phyloP scores from a whole-genome alignment of 2,113 vertebrate species.

The Collichthys lucidus region DNA sequence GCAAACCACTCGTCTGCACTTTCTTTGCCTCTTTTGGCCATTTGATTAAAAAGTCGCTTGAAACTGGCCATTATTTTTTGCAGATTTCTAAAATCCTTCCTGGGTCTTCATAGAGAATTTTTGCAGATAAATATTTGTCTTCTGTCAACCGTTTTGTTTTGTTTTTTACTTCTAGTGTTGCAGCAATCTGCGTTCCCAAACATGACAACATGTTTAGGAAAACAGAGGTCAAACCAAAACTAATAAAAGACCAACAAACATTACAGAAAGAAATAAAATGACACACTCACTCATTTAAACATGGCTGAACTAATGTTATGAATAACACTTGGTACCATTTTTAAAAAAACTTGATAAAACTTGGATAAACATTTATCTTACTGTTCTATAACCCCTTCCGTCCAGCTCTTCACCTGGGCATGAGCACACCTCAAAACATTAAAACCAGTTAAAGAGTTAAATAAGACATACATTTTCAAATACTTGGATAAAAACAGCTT shows the following conservation, averaged over 20 bases:
- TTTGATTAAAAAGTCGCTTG: not conserved
- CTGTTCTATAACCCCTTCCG: constrained; percentile 1
- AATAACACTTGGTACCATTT: constrained; percentile 33
- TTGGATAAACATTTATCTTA: constrained; percentile 14
- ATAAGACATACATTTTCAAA: constrained; percentile 14
- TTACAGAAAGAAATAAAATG: not conserved
- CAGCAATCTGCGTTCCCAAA: constrained; percentile 10
- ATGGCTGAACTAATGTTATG: constrained; percentile 1
- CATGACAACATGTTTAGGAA: not conserved
- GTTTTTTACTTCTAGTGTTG: not conserved
- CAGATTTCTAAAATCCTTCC: not conserved
- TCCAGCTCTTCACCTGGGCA: constrained; percentile 8
- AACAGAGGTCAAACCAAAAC: not conserved
- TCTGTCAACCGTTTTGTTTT: not conserved
- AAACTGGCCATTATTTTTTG: constrained; percentile 29
- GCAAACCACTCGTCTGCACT: not conserved
- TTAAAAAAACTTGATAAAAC: not conserved
- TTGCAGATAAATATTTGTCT: constrained; percentile 1
- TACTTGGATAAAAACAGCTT: constrained; percentile 35
- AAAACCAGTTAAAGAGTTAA: constrained; percentile 35
- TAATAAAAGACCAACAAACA: not conserved
- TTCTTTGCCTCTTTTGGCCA: not conserved
- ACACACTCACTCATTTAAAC: constrained; percentile 7
- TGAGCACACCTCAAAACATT: constrained; percentile 29
- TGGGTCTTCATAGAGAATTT: constrained; percentile 15